A percentile compares a stretch with the other conserved stretches of the same genome.
phyloP scores from a whole-genome alignment of 1,140 invertebrate genomes.

The Drosophila aff. region DNA sequence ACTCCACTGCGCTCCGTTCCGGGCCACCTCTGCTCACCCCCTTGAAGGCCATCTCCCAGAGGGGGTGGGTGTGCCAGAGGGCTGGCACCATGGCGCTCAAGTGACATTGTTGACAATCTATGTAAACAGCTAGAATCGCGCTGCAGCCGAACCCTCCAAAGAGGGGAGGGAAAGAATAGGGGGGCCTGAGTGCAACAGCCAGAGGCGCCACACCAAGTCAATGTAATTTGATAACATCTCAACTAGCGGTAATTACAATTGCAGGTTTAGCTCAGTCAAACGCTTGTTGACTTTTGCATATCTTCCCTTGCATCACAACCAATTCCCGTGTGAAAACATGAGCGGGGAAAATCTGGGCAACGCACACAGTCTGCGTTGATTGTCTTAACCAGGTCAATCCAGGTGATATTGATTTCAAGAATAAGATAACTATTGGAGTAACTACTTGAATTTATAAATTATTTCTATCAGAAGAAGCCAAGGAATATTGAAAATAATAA shows the following conservation, averaged over 20 bases:
- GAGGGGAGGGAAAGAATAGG: not conserved
- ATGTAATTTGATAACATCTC: conserved; percentile 78
- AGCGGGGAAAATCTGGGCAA: conserved; percentile 10
- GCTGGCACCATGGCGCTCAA: conserved; percentile 74
- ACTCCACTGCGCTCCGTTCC: conserved; percentile 3
- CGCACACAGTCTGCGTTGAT: conserved; percentile 20
- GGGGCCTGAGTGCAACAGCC: conserved; percentile 21
- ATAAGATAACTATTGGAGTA: not conserved
- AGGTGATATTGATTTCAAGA: not conserved
- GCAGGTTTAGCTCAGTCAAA: conserved; percentile 61
- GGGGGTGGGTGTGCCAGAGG: conserved; percentile 29
- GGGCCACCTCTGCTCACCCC: conserved; percentile 2
- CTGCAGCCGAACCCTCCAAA: conserved; percentile 19
- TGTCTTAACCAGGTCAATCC: conserved; percentile 8
- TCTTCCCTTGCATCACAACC: conserved; percentile 16
- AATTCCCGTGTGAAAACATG: conserved; percentile 55
- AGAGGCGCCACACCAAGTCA: conserved; percentile 49
- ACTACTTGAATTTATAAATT: not conserved
- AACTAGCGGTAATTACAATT: conserved; percentile 80
- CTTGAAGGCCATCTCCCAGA: conserved; percentile 49
- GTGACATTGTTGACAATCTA: conserved; percentile 78
- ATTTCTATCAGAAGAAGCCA: not conserved
- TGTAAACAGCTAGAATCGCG: conserved; percentile 69
- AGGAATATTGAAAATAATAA: no score
- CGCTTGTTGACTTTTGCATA: conserved; percentile 69